Base-by-base conservation (phyloP, 2,888 invertebrate species). In the Chrysomela aeneicollis region DNA sequence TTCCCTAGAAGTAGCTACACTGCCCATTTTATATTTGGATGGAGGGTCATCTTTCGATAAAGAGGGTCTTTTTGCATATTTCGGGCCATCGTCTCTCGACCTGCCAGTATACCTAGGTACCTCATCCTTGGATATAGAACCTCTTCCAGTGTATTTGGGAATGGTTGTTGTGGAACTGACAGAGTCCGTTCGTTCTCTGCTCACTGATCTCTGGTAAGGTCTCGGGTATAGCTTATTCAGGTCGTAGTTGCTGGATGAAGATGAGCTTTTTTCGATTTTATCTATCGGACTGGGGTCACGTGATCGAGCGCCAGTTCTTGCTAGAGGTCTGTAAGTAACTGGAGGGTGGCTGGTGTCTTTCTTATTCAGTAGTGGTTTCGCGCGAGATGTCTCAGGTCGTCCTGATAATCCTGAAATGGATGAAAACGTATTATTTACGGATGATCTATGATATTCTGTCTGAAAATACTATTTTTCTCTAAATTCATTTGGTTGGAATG, bases 221-320 rank as follows among this genome's bases (percentile, higher is more conserved):
- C 85, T 82, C 32, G 87, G 85, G 74, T 87, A 87, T 47, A 87
- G 76, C 79, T 87, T 85, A 55, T 79, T 81, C 74, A 67, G 57
- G 47, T 85, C 85, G 74, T 82, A 86, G 68, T 85, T 86, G 73
- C 84, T 82, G 8, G 73, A 71, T 1, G 73, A 68, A 78, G 86
- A 83, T 79, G 86, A 86, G 74, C 85, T 85, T 61, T 75, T 77
- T 52, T 78, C 79, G 4, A 76, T 71, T 69, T 73, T 73, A 15
- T 76, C 85, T 70, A 81, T 78, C 66, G 88, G 86, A 76, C 87
- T 89, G 12, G 86, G 84, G 76, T 89, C 89, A 70, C 87, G 84
- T 52, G 85, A 84, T 68, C 80, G 77, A 60, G 82, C 78, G 4
- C 77, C 73, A 22, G 78, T 76, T 65, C 77, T 72, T 9, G 73